Base-by-base conservation (phyloP, 1,140 invertebrate genomes). In the Matsumurasca onukii region DNA sequence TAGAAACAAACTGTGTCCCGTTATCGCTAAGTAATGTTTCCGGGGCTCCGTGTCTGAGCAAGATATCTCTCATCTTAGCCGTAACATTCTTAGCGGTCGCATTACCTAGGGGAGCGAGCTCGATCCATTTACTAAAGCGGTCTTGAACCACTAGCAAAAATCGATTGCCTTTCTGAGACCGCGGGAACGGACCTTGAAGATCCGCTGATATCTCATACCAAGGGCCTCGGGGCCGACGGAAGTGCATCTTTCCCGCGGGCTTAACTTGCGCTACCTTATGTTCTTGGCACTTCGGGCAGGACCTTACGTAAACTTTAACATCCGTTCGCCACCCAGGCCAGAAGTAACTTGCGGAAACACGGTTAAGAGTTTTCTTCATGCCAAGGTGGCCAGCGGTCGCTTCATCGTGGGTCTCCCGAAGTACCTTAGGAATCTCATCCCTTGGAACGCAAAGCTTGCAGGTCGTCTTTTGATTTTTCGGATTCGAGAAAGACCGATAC, bases 201-300 rank as follows among this genome's bases (percentile, higher is more conserved):
- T 59, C 55, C 3, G 55, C 15, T 1, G 55, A 5, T 12, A 59
- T n/a, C 22, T 1, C 5, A 3, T 27, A 27, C 55, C 25, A 59
- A 15, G 55, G 55, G 3, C 55, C 55, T 27, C 9, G 9, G 5
- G 55, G 25, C 9, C 30, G 9, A 5, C 55, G 55, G 30, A 59
- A 59, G n/a, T 59, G n/a, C 55, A 59, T 59, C 25, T 59, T 59
- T 25, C 55, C 55, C 12, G 12, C 5, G 12, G 49, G 49, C 20
- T 52, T 12, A 5, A 5, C 22, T 52, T 52, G 49, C 20, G 12
- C 5, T 15, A 52, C 49, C 20, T 52, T 52, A 22, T 52, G 22
- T 52, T 22, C 12, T 52, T 52, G 49, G 22, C 49, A 52, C 22
- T 5, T 52, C 22, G 5, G 12, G 20, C 49, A 52, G 3, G 3